A percentile compares a stretch with the other conserved stretches of the same genome.
These are phyloP conservation scores for Brachylomia viminalis DNA, from an alignment of 2,888 invertebrate genomes.

Conservation along the genomic window DNA sequence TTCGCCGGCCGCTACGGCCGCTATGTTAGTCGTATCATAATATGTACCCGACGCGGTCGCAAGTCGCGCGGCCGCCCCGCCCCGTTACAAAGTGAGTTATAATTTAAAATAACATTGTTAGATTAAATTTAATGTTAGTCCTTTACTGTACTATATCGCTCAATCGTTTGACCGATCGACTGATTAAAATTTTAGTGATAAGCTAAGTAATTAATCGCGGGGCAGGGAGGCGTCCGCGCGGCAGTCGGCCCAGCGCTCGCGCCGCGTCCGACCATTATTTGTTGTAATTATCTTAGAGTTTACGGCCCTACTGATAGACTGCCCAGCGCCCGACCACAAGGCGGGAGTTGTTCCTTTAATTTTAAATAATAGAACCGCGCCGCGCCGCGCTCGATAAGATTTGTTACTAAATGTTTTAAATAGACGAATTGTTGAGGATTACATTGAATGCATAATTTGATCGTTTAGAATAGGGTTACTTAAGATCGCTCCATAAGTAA, in stretches of 20 bases:
- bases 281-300: conserved; percentile 85
- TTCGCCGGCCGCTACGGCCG: conserved; percentile 78
- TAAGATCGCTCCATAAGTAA: conserved; percentile 90
- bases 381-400: conserved; percentile 78
- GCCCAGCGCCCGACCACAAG: conserved; percentile 61
- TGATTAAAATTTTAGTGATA: conserved; percentile 91
- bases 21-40: conserved; percentile 78
- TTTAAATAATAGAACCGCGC: conserved; percentile 78
- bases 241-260: conserved; percentile 64
- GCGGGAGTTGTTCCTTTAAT: conserved; percentile 81
- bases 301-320: conserved; percentile 83
- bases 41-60: conserved; percentile 69
- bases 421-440: conserved; percentile 87
- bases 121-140: conserved; percentile 91
- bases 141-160: conserved; percentile 91
- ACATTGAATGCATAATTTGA: conserved; percentile 89
- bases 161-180: conserved; percentile 91
- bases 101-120: conserved; percentile 90
- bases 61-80: conserved; percentile 78
- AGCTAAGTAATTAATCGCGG: conserved; percentile 87
- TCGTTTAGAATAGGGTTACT: conserved; percentile 90
- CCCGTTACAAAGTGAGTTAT: conserved; percentile 87
- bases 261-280: conserved; percentile 71
- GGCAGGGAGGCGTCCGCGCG: conserved; percentile 67
- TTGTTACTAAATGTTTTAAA: conserved; percentile 86